Conservation (phyloP, 2,888 invertebrate species). For the Agonopterix alstromeriana region DNA sequence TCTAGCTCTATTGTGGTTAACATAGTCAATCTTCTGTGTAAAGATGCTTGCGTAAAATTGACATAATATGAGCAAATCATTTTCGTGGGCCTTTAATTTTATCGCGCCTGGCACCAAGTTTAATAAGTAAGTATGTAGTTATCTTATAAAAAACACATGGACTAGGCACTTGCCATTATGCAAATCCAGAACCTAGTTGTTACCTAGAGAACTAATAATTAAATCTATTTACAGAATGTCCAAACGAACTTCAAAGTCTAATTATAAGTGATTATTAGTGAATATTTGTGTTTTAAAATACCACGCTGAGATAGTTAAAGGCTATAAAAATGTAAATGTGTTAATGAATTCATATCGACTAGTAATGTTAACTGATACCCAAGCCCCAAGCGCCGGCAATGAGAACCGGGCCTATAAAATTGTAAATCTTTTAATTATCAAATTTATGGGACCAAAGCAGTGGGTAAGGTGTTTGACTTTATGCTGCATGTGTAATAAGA, state of each 20-base stretch:
- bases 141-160: too few species aligned
- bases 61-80: too few species aligned
- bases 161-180: too few species aligned
- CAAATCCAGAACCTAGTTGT: too few species aligned
- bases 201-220: neutral
- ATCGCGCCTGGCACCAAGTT: too few species aligned
- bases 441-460: slow-evolving; percentile 2
- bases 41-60: too few species aligned
- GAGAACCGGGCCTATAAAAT: slow-evolving; percentile 6
- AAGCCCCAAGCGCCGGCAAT: neutral
- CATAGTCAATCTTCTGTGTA: too few species aligned
- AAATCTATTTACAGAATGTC: neutral
- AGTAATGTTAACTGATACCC: neutral
- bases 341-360: slow-evolving; percentile 12
- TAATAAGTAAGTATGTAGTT: too few species aligned
- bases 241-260: neutral
- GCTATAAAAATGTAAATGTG: slow-evolving; percentile 13
- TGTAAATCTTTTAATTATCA: slow-evolving; percentile 4
- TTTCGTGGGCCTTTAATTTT: too few species aligned
- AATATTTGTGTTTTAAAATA: neutral
- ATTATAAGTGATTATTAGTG: neutral
- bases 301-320: slow-evolving; percentile 7
- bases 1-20: too few species aligned
- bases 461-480: neutral
- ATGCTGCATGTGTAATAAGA: too few species aligned